phyloP scores from a whole-genome alignment of 2,888 invertebrate genomes.

The Matsumyia berberina region DNA sequence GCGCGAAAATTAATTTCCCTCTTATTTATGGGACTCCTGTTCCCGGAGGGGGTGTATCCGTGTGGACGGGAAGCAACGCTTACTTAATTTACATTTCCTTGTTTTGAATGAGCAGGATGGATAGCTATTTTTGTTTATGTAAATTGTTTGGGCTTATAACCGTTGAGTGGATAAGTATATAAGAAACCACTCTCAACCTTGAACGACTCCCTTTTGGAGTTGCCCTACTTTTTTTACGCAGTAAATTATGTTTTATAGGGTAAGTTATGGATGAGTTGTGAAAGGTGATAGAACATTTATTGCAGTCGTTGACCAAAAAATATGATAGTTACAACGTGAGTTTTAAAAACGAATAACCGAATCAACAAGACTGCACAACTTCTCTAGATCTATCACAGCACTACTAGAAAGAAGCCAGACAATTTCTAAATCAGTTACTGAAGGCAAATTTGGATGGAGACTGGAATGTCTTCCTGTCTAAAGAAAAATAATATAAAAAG shows the following conservation, averaged over 20 bases:
- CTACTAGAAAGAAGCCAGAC: no score
- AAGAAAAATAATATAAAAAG: no score
- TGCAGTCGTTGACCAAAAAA: no score
- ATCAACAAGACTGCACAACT: no score
- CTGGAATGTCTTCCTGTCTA: no score
- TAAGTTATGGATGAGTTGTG: background rate
- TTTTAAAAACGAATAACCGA: no score
- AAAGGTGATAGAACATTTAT: no score
- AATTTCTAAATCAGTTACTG: no score
- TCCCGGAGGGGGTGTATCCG: background rate
- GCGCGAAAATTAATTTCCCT: slow-evolving; percentile 57
- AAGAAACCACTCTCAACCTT: slow-evolving; percentile 55
- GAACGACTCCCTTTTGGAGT: slow-evolving; percentile 33
- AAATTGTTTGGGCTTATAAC: slow-evolving; percentile 38
- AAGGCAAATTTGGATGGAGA: no score
- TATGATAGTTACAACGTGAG: no score
- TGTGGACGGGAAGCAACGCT: background rate
- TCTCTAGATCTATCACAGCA: no score
- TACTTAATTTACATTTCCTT: slow-evolving; percentile 37
- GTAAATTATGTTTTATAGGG: slow-evolving; percentile 37
- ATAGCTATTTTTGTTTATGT: slow-evolving; percentile 5
- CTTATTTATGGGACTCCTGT: slow-evolving; percentile 31
- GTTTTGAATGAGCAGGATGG: background rate
- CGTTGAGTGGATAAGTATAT: slow-evolving; percentile 47
- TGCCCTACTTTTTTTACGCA: slow-evolving; percentile 62